Evolutionary conservation across 2,113 vertebrate species (phyloP).

Genomic region (Mastomys natalensis): DNA sequence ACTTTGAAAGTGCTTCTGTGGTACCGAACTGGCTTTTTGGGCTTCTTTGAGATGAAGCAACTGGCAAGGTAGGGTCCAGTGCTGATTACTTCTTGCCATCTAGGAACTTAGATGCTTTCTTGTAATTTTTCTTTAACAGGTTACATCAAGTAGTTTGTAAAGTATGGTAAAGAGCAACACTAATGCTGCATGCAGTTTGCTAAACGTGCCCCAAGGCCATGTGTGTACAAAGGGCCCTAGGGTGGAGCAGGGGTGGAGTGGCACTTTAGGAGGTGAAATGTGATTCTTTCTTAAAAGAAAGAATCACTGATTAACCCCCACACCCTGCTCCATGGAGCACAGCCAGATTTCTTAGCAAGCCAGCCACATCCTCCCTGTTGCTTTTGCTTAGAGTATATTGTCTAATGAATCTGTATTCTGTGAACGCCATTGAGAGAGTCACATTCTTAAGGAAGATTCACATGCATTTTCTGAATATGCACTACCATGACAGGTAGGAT

Average conservation of each 20-base stretch:
- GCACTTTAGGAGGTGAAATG: neutral
- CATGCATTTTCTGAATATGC: neutral
- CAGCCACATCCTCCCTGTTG: neutral
- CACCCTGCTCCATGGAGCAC: neutral
- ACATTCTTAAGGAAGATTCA: neutral
- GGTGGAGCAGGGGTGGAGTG: neutral
- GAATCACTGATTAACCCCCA: neutral
- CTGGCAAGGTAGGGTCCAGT: slow-evolving; percentile 20
- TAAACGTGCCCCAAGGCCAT: neutral
- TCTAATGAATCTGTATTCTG: neutral
- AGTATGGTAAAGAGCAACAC: neutral
- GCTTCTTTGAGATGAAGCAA: neutral
- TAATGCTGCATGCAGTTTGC: neutral
- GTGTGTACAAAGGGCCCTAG: neutral
- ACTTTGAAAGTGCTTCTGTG: slow-evolving; percentile 38
- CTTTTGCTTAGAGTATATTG: neutral
- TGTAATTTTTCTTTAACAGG: slow-evolving; percentile 27
- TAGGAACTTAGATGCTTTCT: slow-evolving; percentile 43
- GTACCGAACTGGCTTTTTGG: neutral
- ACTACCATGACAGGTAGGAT: neutral
- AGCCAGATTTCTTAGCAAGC: neutral
- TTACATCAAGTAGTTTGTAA: neutral
- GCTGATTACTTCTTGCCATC: neutral
- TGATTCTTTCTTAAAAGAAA: slow-evolving; percentile 29
- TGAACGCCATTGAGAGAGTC: neutral